Evolutionary conservation across 2,888 invertebrate species (phyloP).

Genomic region (Linnaemya tessellans): DNA sequence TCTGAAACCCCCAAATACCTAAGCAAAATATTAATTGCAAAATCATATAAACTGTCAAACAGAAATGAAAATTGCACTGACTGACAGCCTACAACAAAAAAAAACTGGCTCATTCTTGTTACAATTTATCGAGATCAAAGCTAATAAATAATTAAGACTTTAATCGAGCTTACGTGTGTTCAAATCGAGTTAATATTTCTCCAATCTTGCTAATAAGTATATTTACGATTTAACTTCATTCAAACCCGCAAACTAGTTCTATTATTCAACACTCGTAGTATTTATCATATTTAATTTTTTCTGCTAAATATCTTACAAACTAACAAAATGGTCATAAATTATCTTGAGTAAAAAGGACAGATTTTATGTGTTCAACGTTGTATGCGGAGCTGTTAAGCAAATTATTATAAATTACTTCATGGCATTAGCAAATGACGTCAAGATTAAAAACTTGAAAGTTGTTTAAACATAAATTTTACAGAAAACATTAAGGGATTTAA

Average conservation of each 20-base stretch:
- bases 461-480: slow-evolving; percentile 29
- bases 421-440: slow-evolving; percentile 48
- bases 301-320: not conserved
- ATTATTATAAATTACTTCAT: slow-evolving; percentile 12
- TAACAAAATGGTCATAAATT: slow-evolving; percentile 35
- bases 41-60: slow-evolving; percentile 55
- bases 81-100: not conserved
- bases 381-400: slow-evolving; percentile 5
- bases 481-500: not conserved
- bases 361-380: slow-evolving; percentile 33
- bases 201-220: slow-evolving; percentile 15
- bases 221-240: too few species aligned
- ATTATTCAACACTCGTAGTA: not conserved
- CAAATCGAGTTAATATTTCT: not conserved
- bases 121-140: not conserved
- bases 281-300: not conserved
- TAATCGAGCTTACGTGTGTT: not conserved
- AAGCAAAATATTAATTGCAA: slow-evolving; percentile 52
- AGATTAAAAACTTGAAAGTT: slow-evolving; percentile 49
- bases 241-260: not conserved
- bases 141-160: slow-evolving; percentile 22
- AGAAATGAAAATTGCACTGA: slow-evolving; percentile 20
- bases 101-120: slow-evolving; percentile 23
- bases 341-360: slow-evolving; percentile 43
- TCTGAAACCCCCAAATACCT: not conserved